Evolutionary conservation across 2,113 vertebrate species (phyloP), one percentile per base, ranked within the genome.

Genomic region (Pholis gunnellus): DNA sequence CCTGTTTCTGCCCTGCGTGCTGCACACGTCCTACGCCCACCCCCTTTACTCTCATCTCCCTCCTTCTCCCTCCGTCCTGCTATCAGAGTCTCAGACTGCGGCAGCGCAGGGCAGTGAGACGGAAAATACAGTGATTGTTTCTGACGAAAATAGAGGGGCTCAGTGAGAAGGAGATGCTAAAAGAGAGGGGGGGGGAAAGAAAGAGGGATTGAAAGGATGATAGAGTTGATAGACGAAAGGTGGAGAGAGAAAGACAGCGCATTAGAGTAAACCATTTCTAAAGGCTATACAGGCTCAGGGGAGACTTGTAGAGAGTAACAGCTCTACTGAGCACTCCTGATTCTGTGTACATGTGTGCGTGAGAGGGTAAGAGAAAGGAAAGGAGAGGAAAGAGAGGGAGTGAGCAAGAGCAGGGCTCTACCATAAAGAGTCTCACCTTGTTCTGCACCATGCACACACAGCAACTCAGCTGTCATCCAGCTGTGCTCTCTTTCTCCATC

Each of bases 81-180:
- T 78, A 84, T 81, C 86, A 84, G 74, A 86, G 81, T 52, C 89
- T 93, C 86, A 91, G 93, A 95, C 93, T 95, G 95, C 90, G 76
- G 93, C 93, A 94, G 83, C 70, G 48, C 61, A 6, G 85, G 87
- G 94, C 94, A 94, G 80, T 89, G 93, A 95, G 78, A 88, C 57
- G 90, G 93, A 95, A 95, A 95, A 95, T 91, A 90, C 93, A 93
- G 88, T 94, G 91, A 95, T 94, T 94, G 94, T 94, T 94, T 90
- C 89, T 92, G 91, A 91, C 84, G 84, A 94, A 95, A 93, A 93
- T 81, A 81, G 83, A 93, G 88, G 70, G 79, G 66, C 75, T 85
- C 50, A 18, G 77, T 6, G 82, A 86, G 83, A 88, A 82, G 72
- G 75, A 73, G 77, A 86, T 9, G 46, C 64, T 54, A 66, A 77